Percentiles rank a stretch among this genome's conserved stretches.
Conservation (phyloP, 2,797 vertebrate species). For the Tragelaphus oryx region DNA sequence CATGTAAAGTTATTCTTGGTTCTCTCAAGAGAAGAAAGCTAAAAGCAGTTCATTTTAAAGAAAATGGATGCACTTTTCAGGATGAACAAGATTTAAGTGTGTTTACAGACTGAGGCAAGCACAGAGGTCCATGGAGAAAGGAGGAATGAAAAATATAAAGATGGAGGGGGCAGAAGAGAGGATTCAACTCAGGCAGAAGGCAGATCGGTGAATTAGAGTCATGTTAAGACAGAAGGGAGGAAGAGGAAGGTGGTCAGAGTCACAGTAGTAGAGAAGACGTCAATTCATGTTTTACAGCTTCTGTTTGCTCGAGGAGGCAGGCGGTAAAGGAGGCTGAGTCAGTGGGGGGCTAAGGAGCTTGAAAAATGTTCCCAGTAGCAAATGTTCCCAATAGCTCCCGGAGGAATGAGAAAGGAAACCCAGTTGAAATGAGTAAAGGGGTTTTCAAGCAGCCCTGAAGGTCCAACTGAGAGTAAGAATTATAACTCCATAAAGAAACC, state of each 20-base stretch:
- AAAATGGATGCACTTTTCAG: background rate
- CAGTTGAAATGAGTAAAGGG: background rate
- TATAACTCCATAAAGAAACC: background rate
- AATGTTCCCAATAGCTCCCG: background rate
- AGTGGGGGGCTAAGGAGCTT: background rate
- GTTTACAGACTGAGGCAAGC: background rate
- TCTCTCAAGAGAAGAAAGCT: background rate
- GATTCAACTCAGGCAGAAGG: background rate
- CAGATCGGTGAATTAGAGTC: background rate
- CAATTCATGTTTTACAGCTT: background rate
- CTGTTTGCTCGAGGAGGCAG: background rate
- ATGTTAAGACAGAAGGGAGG: background rate
- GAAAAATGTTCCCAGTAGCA: background rate
- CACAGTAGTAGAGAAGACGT: background rate
- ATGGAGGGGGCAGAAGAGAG: fast-evolving
- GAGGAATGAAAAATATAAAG: background rate
- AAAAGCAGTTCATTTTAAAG: background rate
- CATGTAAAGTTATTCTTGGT: background rate
- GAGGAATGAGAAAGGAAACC: background rate
- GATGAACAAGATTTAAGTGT: background rate
- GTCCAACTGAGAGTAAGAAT: constrained; percentile 16
- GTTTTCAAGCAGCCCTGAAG: background rate
- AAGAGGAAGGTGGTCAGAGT: background rate
- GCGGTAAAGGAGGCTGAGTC: background rate
- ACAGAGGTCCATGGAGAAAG: background rate